Base-by-base conservation (phyloP, 2,797 vertebrate species). In the Gallinago nigripennis region DNA sequence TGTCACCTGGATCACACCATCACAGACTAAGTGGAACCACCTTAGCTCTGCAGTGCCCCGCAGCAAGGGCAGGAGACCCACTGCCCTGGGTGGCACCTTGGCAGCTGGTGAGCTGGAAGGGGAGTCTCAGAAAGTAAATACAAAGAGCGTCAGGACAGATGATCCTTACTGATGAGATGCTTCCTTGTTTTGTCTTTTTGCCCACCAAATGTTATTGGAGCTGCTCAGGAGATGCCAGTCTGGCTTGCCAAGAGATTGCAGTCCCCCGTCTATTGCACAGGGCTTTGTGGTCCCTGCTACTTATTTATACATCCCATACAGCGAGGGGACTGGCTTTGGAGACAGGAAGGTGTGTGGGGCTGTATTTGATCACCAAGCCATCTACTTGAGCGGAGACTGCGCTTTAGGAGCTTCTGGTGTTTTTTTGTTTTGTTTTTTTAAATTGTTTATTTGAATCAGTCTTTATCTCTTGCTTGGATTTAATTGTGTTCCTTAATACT, bases 381-480 rank as follows among this genome's bases (percentile, higher is more conserved):
- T 41, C 35, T 33, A 6, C 50, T 4, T 39, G 35, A 63, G 11
- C 1, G 12, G 11, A 15, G 23, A 2, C 60, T 27, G 35, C 1
- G 1, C 41, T 81, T 82, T 3, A 75, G 78, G 78, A 83, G 60
- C 37, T 76, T 31, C 68, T 87, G 88, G 39, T 58, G 2, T 82
- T 72, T 12, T 6, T 39, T 82, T 82, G 84, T 72, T 95, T 83
- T 87, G 69, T 95, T 46, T 28, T 39, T 83, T 50, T 86, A 37
- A 80, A 71, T 69, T 84, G 30, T 88, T 82, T 58, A 45, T 72
- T 58, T 70, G 69, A 80, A 63, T 82, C 25, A 5, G 3, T 19
- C 70, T 79, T 54, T 50, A 1, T 86, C 28, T 75, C 65, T 84
- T 24, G 5, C 76, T 56, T 31, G 69, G 61, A 27, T 63, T 77